Conservation (phyloP, 2,797 vertebrate species). For the Strix occidentalis region DNA sequence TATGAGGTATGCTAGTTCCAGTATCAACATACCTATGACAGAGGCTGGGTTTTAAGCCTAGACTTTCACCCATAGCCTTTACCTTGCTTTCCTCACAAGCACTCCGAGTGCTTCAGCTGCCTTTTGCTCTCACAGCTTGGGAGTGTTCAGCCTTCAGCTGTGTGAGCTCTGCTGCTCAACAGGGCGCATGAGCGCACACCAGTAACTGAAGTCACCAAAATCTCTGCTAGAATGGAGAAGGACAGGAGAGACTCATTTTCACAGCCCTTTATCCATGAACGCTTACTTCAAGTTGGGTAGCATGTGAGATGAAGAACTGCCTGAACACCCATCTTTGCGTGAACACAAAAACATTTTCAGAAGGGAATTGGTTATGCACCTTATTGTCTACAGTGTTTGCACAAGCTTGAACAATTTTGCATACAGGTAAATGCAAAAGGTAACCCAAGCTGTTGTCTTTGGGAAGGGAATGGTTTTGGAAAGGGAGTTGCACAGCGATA, state of each 20-base stretch:
- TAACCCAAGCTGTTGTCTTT: background rate
- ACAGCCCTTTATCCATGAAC: background rate
- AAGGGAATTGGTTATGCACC: background rate
- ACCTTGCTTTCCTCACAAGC: background rate
- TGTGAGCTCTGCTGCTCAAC: background rate
- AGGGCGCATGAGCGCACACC: accelerated
- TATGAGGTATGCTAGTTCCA: accelerated
- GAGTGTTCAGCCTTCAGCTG: background rate
- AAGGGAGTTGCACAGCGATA: background rate
- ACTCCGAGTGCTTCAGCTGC: background rate
- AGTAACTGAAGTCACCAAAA: background rate
- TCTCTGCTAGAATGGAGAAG: background rate
- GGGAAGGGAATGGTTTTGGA: background rate
- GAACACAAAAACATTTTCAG: background rate
- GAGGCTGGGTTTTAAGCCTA: background rate
- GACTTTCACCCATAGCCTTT: background rate
- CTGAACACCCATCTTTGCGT: background rate
- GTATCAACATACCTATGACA: background rate
- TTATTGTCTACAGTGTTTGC: accelerated
- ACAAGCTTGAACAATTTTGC: background rate
- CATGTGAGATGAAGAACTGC: background rate
- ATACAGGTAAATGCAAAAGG: background rate
- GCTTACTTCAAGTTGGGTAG: background rate
- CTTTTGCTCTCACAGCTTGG: background rate
- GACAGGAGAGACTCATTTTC: background rate